These are phyloP conservation scores for Seriola rivoliana DNA, from an alignment of 2,113 vertebrate species.

Conservation along the genomic window DNA sequence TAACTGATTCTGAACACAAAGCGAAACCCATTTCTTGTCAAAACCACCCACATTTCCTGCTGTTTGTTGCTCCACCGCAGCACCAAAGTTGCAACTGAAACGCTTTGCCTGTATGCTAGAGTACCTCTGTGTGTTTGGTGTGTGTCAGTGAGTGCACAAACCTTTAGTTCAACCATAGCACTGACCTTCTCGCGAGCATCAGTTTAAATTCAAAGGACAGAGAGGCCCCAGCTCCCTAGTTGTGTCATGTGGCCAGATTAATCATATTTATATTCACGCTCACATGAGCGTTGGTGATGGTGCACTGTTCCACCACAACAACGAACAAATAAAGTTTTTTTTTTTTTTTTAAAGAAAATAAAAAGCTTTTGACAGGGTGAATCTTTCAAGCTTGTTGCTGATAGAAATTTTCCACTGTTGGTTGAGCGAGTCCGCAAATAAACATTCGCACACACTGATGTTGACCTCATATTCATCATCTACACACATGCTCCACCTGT, in stretches of 20 bases:
- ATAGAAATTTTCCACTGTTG: conserved; percentile 10
- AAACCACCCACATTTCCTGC: conserved; percentile 92
- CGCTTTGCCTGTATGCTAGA: conserved; percentile 47
- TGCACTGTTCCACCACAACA: conserved; percentile 61
- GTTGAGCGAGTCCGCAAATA: not conserved
- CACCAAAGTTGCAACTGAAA: conserved; percentile 78
- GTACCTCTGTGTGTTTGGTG: conserved; percentile 24
- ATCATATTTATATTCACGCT: conserved; percentile 39
- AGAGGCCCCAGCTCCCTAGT: not conserved
- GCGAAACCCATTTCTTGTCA: conserved; percentile 86
- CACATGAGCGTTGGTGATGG: conserved; percentile 57
- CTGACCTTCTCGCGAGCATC: conserved; percentile 57
- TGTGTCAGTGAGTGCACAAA: not conserved
- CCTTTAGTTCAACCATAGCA: conserved; percentile 19
- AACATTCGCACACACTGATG: conserved; percentile 11
- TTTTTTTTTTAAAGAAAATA: not conserved
- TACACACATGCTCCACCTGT: not conserved
- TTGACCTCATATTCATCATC: conserved; percentile 10
- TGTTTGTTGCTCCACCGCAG: conserved; percentile 80
- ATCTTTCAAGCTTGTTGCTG: not conserved
- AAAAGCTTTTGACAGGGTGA: conserved; percentile 1
- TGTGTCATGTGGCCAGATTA: conserved; percentile 50
- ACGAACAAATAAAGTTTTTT: not conserved
- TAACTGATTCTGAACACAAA: conserved; percentile 79
- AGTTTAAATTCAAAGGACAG: conserved; percentile 36